Conservation (phyloP, 2,113 vertebrate genomes). For the Dendrocopos noguchii region DNA sequence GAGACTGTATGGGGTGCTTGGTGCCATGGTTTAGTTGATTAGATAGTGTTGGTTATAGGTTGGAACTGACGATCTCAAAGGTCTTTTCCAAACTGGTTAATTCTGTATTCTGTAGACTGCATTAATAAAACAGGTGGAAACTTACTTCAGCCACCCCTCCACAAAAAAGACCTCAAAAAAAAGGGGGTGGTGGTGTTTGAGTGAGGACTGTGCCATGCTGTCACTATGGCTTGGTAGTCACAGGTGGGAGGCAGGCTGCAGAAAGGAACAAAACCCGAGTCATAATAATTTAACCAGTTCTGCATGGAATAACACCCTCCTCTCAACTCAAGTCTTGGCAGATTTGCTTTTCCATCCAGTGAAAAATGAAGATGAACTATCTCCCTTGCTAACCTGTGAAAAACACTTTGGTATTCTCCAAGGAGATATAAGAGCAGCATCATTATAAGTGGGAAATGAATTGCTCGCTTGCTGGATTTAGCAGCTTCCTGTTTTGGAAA, state of each 20-base stretch:
- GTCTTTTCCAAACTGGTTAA: too few species aligned
- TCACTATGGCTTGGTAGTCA: not conserved
- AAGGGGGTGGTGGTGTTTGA: not conserved
- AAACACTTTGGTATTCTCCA: not conserved
- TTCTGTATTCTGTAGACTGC: too few species aligned
- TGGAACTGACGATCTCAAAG: too few species aligned
- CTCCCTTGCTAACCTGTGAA: not conserved
- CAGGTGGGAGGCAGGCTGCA: not conserved
- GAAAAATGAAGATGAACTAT: not conserved
- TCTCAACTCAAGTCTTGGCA: not conserved
- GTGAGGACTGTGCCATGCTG: not conserved
- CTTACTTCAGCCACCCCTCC: not conserved
- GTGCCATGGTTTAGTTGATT: too few species aligned
- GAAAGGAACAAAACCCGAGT: not conserved
- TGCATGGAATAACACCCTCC: not conserved
- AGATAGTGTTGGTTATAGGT: too few species aligned
- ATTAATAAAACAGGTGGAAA: not conserved
- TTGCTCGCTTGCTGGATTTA: slow-evolving; percentile 49
- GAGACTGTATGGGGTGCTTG: too few species aligned
- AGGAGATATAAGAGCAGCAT: not conserved
- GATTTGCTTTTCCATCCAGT: not conserved
- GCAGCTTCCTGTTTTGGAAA: slow-evolving; percentile 65
- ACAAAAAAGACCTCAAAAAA: not conserved
- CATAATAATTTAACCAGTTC: not conserved
- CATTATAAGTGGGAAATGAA: slow-evolving; percentile 28